Evolutionary conservation across 2,797 vertebrate genomes (phyloP).

Genomic region (Coluber constrictor): DNA sequence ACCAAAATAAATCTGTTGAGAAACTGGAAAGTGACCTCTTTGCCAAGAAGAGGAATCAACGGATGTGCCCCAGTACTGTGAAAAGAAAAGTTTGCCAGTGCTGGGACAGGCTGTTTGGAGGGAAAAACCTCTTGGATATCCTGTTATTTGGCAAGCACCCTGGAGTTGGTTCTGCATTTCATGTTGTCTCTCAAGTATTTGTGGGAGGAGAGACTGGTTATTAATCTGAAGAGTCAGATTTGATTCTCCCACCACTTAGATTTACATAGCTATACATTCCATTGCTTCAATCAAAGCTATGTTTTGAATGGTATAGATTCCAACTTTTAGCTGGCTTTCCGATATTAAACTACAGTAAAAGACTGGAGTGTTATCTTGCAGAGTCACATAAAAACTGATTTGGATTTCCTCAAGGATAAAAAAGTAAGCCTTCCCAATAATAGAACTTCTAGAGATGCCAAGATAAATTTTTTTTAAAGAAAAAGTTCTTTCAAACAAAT

Average conservation of each 20-base stretch:
- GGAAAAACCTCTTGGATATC: conserved; percentile 40
- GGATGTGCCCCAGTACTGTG: conserved; percentile 55
- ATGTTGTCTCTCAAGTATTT: conserved; percentile 6
- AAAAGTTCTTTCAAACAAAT: neutral
- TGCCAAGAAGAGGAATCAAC: conserved; percentile 41
- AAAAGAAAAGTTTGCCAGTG: conserved; percentile 34
- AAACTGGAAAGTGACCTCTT: conserved; percentile 39
- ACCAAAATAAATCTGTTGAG: conserved; percentile 55
- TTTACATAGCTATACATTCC: neutral
- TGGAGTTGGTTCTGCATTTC: neutral
- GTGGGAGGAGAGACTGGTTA: neutral
- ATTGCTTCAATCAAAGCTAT: conserved; percentile 1
- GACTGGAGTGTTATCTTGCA: neutral
- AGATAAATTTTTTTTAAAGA: neutral
- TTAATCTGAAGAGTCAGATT: neutral
- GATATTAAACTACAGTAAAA: neutral
- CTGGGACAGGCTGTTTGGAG: conserved; percentile 27
- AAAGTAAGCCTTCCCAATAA: neutral
- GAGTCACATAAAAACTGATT: neutral
- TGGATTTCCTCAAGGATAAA: neutral
- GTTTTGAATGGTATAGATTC: conserved; percentile 6
- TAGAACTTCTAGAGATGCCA: neutral
- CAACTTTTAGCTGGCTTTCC: neutral
- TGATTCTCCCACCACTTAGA: neutral
- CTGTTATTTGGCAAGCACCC: conserved; percentile 29